These are phyloP conservation scores for Coranthus polyacanthus DNA, from an alignment of 2,797 vertebrate genomes.

Conservation along the genomic window DNA sequence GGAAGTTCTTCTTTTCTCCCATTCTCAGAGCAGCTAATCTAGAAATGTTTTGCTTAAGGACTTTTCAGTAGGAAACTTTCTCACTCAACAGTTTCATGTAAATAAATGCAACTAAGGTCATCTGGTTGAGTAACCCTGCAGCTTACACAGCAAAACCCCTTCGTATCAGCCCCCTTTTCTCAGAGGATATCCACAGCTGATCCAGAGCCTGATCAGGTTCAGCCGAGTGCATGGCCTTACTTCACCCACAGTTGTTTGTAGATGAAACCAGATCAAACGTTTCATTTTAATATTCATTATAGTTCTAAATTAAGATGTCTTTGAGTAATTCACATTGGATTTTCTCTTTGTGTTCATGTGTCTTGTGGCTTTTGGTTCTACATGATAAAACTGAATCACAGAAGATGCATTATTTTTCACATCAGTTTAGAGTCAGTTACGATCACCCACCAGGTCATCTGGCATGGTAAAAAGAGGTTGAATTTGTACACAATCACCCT, in stretches of 20 bases:
- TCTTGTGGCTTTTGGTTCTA: constrained; percentile 17
- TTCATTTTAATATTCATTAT: background rate
- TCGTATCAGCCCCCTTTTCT: constrained; percentile 25
- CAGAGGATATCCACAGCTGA: constrained; percentile 49
- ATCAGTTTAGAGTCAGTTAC: background rate
- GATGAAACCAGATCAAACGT: constrained; percentile 1
- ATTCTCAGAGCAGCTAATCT: background rate
- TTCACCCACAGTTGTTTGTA: constrained; percentile 34
- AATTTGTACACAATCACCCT: background rate
- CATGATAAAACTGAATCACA: constrained; percentile 23
- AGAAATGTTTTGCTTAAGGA: background rate
- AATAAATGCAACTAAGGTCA: constrained; percentile 14
- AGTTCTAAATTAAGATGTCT: background rate
- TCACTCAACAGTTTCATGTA: constrained; percentile 16
- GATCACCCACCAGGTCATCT: constrained; percentile 11
- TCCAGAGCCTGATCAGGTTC: constrained; percentile 51
- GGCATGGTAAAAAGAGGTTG: background rate
- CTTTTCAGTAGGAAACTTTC: background rate
- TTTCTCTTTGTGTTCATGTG: background rate
- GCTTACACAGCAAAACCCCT: constrained; percentile 11
- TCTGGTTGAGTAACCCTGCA: constrained; percentile 18
- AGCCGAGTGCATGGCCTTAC: constrained; percentile 35
- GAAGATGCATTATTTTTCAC: constrained; percentile 11
- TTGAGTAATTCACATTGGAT: background rate
- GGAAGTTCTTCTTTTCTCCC: too few relatives aligned